Evolutionary conservation across 2,797 vertebrate genomes (phyloP), one percentile per base, ranked within the genome.

Genomic region (Clamator glandarius): DNA sequence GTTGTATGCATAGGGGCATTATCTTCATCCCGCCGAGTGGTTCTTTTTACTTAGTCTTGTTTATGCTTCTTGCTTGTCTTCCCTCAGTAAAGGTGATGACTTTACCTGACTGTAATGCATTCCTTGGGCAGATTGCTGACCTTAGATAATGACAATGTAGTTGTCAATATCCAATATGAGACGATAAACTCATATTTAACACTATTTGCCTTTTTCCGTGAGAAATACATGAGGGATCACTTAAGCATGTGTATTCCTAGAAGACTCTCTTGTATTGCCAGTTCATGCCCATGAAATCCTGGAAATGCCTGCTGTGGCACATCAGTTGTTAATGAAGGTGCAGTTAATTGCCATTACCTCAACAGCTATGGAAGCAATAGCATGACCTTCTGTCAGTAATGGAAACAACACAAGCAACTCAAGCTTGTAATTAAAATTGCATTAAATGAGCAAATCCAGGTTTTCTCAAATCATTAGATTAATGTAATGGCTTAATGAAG

Each of bases 311-410:
- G 28, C 59, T 75, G 6, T 81, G 81, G 85, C 63, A 28, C 50
- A 58, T 8, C 26, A 75, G 58, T 19, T 86, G 76, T 59, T 92
- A 80, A 69, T 57, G 63, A 42, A 84, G 72, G 61, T 64, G 26
- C 80, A 92, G 87, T 90, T 68, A 89, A 54, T 84, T 84, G 59
- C 35, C 48, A 39, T 96, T 86, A 86, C 67, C 74, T 74, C 58
- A 62, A 15, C 74, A 87, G 77, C 70, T 84, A 66, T 66, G 77
- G 84, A 82, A 88, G 77, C 77, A 93, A 35, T 33, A 80, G 61
- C 51, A 14, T 41, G 57, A 87, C 74, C 52, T 94, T 89, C 74
- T 79, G 39, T 54, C 69, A 29, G 16, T 52, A 70, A 82, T 82
- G 48, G 64, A 77, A 87, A 33, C 72, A 89, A 41, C 72, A 33